Conservation (phyloP, 2,113 vertebrate genomes). For the Onychostoma macrolepis region DNA sequence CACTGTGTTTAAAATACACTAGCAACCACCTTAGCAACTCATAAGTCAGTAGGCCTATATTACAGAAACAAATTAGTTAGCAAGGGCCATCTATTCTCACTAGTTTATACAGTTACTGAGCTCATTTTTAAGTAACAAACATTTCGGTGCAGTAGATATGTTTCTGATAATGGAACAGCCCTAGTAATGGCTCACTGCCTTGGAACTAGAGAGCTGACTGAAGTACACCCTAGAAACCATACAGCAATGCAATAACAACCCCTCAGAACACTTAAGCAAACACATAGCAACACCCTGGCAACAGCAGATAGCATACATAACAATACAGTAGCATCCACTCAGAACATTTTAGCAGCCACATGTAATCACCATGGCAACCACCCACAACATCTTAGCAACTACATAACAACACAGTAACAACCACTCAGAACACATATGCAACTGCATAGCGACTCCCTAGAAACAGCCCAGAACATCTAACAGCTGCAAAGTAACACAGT, state of each 20-base stretch:
- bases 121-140: not conserved
- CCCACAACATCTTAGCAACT: no score
- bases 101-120: not conserved
- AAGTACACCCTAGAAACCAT: not conserved
- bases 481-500: no score
- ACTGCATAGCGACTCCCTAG: no score
- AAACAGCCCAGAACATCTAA: no score
- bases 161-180: no score
- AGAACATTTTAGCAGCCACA: no score
- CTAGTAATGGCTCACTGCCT: not conserved
- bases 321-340: no score
- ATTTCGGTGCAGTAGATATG: not conserved
- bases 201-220: not conserved
- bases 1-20: not conserved
- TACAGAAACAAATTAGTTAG: not conserved
- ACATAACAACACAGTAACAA: no score
- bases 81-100: not conserved
- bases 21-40: not conserved
- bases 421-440: no score
- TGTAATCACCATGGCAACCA: no score
- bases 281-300: not conserved
- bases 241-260: not conserved
- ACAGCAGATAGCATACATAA: not conserved
- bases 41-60: not conserved
- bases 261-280: not conserved